These are phyloP conservation scores for Drymodes brunneopygia DNA, from an alignment of 2,113 vertebrate species.

Conservation along the genomic window DNA sequence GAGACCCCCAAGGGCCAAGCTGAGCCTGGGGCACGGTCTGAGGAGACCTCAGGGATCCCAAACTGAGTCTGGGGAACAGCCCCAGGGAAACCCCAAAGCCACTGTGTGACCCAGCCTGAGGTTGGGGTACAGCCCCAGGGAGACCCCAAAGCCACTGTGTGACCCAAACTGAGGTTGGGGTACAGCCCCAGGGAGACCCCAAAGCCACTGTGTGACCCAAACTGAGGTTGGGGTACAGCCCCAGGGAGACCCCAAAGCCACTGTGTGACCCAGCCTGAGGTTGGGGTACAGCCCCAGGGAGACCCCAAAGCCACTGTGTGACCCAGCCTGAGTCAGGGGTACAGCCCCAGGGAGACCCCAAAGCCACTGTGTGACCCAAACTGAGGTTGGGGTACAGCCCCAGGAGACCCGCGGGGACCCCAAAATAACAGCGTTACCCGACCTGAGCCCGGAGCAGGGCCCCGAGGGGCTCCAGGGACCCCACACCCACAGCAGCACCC, in stretches of 20 bases:
- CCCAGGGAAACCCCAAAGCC: not conserved
- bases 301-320: no score
- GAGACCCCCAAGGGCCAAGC: no score
- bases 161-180: not conserved
- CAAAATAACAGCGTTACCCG: not conserved
- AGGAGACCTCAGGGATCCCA: not conserved
- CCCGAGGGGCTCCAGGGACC: not conserved
- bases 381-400: no score
- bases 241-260: not conserved
- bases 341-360: no score
- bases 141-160: not conserved
- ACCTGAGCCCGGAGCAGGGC: not conserved
- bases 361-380: no score
- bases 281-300: no score
- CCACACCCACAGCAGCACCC: not conserved
- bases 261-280: no score
- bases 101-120: no score
- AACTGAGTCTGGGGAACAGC: not conserved
- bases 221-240: accelerated
- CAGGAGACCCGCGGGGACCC: accelerated
- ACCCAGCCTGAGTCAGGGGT: no score
- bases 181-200: not conserved
- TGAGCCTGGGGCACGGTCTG: not conserved
- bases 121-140: accelerated
- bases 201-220: no score